Evolutionary conservation across 2,888 invertebrate species (phyloP), one percentile per base, ranked within the genome.

Genomic region (Mayetiola destructor): DNA sequence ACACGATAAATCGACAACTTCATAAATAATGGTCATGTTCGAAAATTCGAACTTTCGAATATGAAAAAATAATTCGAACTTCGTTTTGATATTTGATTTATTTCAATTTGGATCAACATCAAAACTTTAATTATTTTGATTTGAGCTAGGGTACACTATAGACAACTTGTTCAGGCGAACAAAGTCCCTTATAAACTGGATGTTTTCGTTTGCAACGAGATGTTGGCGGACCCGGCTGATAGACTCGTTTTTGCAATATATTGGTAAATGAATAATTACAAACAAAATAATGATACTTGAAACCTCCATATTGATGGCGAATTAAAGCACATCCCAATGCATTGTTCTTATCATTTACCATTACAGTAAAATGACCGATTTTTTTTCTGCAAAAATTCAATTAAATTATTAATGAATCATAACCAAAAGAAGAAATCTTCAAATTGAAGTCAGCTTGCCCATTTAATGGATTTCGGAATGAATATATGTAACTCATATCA

Each of bases 281-380:
- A 56, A 69, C 69, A 27, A 67, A 66, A 58, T 72, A 69, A 32
- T 69, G 66, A 52, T 69, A 68, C 23, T 69, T 64, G 2, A 65
- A 63, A 2, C 60, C 56, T 0, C 65, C 64, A 60, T 66, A 65
- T 5, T 70, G 68, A 23, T 65, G 70, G 1, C 68, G 66, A 61
- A 69, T 64, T 62, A 69, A 65, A 23, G 71, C 70, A 61, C 71
- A 72, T 21, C 72, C 72, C 4, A 71, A 67, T 59, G 71, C 68
- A 3, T 68, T 69, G 57, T 69, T 70, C 1, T 69, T 65, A 60
- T 71, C 72, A 40, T 68, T 63, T 2, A 71, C 67, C 2, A 69
- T 65, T 32, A 67, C 69, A 10, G 68, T 69, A 64, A 72, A 72
- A 57, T 72, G 72, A 0, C 72, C 72, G 37, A 71, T 71, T 57